Base-by-base conservation (phyloP, 2,888 invertebrate genomes). In the Drosophila prolongata region DNA sequence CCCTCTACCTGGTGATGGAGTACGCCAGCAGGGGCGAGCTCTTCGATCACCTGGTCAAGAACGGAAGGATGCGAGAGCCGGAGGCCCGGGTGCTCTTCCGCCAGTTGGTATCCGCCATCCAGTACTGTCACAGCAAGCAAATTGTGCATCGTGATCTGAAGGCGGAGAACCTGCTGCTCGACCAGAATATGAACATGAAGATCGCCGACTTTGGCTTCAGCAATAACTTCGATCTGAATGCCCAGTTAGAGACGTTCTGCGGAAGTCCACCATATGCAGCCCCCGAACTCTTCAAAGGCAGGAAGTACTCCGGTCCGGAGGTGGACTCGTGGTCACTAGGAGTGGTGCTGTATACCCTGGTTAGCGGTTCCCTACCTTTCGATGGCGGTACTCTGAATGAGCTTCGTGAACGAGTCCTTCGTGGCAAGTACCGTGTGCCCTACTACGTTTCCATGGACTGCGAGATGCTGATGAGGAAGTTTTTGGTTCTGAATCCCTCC, bases 381-480 rank as follows among this genome's bases (percentile, higher is more conserved):
- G 99, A 99, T 94, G 99, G 99, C 72, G 98, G 98, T 92, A 99
- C 99, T 90, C 94, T 99, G 81, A 95, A 98, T 93, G 99, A 99
- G 92, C 94, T 99, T 68, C 93, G 99, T 83, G 99, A 99, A 93
- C 94, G 99, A 76, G 99, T 99, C 81, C 95, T 99, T 80, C 94
- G 99, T 78, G 99, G 99, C 83, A 99, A 99, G 93, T 99, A 99
- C 93, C 94, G 94, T 92, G 99, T 99, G 93, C 99, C 99, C 74
- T 99, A 99, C 95, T 99, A 99, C 94, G 99, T 99, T 98, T 99
- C 99, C 80, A 99, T 99, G 85, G 99, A 99, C 94, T 99, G 99
- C 94, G 99, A 99, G 94, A 98, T 98, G 93, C 95, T 99, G 84
- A 95, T 99, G 90, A 99, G 99, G 94, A 99, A 99, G 94, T 99